Evolutionary conservation across 2,113 vertebrate genomes (phyloP).

Genomic region (Alouatta palliata): DNA sequence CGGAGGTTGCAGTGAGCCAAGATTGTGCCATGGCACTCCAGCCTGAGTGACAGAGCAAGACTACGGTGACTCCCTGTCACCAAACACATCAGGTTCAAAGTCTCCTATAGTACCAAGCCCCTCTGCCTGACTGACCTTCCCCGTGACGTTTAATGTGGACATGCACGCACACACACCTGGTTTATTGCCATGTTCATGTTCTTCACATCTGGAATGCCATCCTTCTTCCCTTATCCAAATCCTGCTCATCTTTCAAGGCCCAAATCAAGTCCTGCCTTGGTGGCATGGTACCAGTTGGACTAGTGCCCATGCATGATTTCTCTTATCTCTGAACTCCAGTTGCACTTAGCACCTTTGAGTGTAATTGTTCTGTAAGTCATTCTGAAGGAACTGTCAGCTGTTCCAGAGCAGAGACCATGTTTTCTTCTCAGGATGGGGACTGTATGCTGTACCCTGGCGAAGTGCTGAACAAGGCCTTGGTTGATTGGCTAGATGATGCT

Average conservation of each 20-base stretch:
- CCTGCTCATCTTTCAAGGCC: conserved; percentile 46
- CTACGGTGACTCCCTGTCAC: background rate
- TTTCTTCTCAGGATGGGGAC: background rate
- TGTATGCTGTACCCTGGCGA: background rate
- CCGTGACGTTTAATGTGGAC: background rate
- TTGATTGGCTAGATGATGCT: conserved; percentile 6
- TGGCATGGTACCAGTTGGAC: background rate
- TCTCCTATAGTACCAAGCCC: background rate
- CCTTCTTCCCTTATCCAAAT: background rate
- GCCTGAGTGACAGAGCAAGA: too few species aligned
- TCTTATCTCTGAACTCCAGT: conserved; percentile 19
- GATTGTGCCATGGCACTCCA: too few species aligned
- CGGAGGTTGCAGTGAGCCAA: too few species aligned
- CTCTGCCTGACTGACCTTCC: background rate
- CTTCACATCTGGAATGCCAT: background rate
- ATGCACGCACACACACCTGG: background rate
- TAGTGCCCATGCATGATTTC: background rate
- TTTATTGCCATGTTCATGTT: background rate
- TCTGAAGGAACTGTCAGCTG: background rate
- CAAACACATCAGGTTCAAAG: background rate
- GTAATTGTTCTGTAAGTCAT: conserved; percentile 19
- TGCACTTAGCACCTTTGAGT: conserved; percentile 30
- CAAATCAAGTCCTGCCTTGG: background rate
- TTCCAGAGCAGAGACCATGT: background rate
- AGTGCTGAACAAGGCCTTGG: conserved; percentile 8